Base-by-base conservation (phyloP, 2,113 vertebrate genomes). In the Corythoichthys intestinalis region DNA sequence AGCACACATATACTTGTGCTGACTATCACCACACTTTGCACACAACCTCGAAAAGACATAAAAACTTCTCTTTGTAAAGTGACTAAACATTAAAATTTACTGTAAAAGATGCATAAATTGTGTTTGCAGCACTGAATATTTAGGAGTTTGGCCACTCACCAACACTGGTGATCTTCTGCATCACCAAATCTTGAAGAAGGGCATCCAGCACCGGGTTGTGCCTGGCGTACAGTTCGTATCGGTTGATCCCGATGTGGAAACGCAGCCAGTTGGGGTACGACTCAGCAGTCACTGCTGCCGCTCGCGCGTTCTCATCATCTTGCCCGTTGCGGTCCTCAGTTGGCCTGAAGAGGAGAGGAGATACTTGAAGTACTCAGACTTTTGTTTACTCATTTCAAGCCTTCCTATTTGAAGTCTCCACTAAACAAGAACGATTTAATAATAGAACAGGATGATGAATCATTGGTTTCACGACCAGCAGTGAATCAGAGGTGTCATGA, bases 211-310 rank as follows among this genome's bases (percentile, higher is more conserved):
- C 93, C 0, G 93, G 94, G 71, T 91, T 95, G 79, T 93, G 92
- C 71, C 95, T 90, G 77, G 95, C 93, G 84, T 98, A 99, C 47
- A 99, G 74, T 90, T 98, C 96, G 0, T 96, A 95, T 13, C 96
- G 95, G 86, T 96, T 99, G 80, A 99, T 97, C 74, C 96, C 96
- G 15, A 96, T 91, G 90, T 99, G 97, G 90, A 99, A 98, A 73
- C 95, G 95, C 67, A 99, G 90, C 97, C 97, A 99, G 93, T 96
- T 98, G 71, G 97, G 97, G 72, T 98, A 99, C 47, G 94, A 92
- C 52, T 98, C 95, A 38, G 92, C 78, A 0, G 93, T 89, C 4
- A 85, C 91, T 78, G 93, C 95, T 47, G 92, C 93, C 0, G 93
- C 94, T 49, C 95, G 94, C 17, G 91, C 82, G 80, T 93, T 93